Evolutionary conservation across 1,140 invertebrate genomes (phyloP).

Genomic region (Leptinotarsa defecta): DNA sequence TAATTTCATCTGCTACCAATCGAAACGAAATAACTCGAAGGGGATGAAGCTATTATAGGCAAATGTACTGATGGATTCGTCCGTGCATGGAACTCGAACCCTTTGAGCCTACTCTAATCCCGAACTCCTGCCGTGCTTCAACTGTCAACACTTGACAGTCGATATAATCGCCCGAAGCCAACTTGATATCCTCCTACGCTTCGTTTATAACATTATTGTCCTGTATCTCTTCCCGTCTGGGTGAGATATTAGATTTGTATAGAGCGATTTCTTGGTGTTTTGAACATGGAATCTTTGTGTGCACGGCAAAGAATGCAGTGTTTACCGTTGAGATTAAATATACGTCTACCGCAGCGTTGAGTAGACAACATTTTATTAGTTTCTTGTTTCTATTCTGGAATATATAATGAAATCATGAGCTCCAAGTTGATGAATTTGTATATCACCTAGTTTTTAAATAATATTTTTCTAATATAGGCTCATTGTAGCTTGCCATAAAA

Average conservation of each 20-base stretch:
- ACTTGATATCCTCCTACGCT: constrained; percentile 38
- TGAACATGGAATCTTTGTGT: constrained; percentile 13
- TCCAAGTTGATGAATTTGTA: too few species aligned
- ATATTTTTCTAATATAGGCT: too few species aligned
- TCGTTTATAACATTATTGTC: constrained; percentile 39
- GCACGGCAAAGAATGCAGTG: not conserved
- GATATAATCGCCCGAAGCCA: constrained; percentile 41
- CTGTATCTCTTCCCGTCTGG: constrained; percentile 35
- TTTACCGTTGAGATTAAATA: too few species aligned
- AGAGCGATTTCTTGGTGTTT: constrained; percentile 16
- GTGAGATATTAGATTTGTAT: constrained; percentile 34
- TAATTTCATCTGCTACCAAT: too few species aligned
- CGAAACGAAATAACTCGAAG: not conserved
- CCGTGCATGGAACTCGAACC: constrained; percentile 36
- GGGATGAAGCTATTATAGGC: constrained; percentile 16
- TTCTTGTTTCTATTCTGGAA: too few species aligned
- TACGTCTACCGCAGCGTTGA: too few species aligned
- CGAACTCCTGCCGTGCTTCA: constrained; percentile 38
- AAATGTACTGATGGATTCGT: constrained; percentile 37
- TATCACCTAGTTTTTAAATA: too few species aligned
- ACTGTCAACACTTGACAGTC: constrained; percentile 45
- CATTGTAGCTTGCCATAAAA: too few species aligned
- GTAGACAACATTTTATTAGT: too few species aligned
- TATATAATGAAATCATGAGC: too few species aligned
- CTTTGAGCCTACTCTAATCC: constrained; percentile 36